Base-by-base conservation (phyloP, 1,140 invertebrate species). In the Tetramorium parvispinum region DNA sequence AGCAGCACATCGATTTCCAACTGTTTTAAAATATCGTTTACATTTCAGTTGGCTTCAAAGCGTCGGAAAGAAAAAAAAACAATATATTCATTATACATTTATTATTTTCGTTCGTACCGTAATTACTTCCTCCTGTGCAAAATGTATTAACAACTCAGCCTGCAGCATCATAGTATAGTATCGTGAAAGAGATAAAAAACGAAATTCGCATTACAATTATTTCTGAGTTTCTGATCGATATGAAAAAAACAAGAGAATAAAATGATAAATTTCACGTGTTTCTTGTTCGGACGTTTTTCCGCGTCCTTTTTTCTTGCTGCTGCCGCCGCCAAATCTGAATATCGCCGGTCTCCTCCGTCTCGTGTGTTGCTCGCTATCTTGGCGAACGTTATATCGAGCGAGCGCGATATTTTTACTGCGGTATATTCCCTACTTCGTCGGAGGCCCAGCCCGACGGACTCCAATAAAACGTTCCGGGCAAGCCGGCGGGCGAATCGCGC, bases 401-500 rank as follows among this genome's bases (percentile, higher is more conserved):
- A 8, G n/a, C 40, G n/a, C 27, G 79, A 75, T 83, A 73, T 75
- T 83, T 83, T 73, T 83, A 59, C 79, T 46, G 24, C 79, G 68
- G 51, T 73, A 83, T 83, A 73, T 83, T 59, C 79, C 40, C 40
- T 83, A 32, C 68, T 21, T 46, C 24, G 79, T 83, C 79, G 79
- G 40, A 13, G 51, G 24, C 37, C 51, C 65, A 49, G 68, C 68
- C 43, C 66, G 68, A 59, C 68, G 53, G 40, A 82, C 70, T 83
- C 79, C 79, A 83, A 83, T 83, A 83, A 83, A 83, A 83, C 40
- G 79, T 27, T 73, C 21, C 24, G 68, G 53, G 53, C 79, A 83
- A 82, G 68, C 79, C 79, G 79, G 68, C 55, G 79, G 79, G 68
- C 68, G 79, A 75, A 83, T 83, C 79, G 79, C 79, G 79, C 79